Percentiles rank a stretch among this genome's conserved stretches.
phyloP scores from a whole-genome alignment of 2,113 vertebrate species.

The Oreochromis niloticus region DNA sequence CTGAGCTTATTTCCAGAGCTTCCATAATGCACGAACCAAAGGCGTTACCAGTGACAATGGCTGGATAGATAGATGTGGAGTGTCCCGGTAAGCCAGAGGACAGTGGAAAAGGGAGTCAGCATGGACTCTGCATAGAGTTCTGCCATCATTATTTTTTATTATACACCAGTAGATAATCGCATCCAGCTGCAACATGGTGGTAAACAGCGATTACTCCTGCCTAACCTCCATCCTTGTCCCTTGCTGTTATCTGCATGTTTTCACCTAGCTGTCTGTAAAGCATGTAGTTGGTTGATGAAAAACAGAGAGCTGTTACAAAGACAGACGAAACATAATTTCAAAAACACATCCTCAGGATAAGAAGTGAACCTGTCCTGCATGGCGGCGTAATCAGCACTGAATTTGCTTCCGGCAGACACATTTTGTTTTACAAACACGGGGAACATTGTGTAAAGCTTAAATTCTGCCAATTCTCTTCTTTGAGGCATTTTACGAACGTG shows the following conservation, averaged over 20 bases:
- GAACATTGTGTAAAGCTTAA: background rate
- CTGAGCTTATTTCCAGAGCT: background rate
- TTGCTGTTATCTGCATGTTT: background rate
- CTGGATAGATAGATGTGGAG: background rate
- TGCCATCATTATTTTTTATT: background rate
- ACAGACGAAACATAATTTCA: background rate
- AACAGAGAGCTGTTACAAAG: background rate
- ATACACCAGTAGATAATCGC: background rate
- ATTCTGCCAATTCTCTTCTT: background rate
- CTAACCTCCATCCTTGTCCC: background rate
- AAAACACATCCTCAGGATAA: background rate
- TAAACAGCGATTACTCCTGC: background rate
- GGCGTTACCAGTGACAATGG: background rate
- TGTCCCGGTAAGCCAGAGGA: background rate
- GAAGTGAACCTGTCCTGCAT: background rate
- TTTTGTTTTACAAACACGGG: background rate
- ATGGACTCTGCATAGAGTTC: background rate
- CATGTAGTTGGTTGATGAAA: background rate
- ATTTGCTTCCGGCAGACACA: background rate
- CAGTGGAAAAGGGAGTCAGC: background rate
- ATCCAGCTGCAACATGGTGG: background rate
- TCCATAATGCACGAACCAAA: background rate
- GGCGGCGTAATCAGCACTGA: background rate
- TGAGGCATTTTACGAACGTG: background rate
- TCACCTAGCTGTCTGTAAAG: background rate